Evolutionary conservation across 2,797 vertebrate genomes (phyloP), one percentile per base, ranked within the genome.

Genomic region (Schizothorax lantsangensis): DNA sequence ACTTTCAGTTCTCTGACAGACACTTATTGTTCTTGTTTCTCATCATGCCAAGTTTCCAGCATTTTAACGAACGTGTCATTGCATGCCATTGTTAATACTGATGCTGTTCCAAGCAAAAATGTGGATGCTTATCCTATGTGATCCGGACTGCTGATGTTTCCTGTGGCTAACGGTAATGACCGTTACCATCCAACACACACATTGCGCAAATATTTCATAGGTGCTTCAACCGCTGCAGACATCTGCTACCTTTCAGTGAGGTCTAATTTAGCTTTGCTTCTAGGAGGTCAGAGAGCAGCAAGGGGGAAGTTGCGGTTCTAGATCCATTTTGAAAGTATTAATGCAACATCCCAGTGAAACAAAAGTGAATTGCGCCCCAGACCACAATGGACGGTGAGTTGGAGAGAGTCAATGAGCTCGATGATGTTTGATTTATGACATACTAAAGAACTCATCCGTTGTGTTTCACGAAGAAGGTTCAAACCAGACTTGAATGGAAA

Each of bases 341-440:
- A 38, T 52, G 81, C 9, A 54, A 7, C 64, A 72, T 73, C 52
- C 9, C 77, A 79, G 71, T 81, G 86, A 94, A 92, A 96, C 95
- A 95, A 95, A 93, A 91, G 92, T 74, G 87, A 36, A 93, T 95
- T 95, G 94, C 94, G 90, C 86, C 49, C 88, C 79, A 81, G 88
- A 90, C 90, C 93, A 90, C 81, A 2, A 73, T 84, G 52, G 85
- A 91, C 49, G 23, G 45, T 33, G n/a, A 36, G 59, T 33, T 81
- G 30, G 90, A 88, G 91, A 90, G 79, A 75, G 88, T 83, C 88
- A 73, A 80, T 91, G 91, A 88, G 87, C 83, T 91, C 84, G 89
- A 91, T 92, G 89, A 72, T 87, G 79, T 90, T 91, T 96, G 95
- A 96, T 96, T 96, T 95, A 96, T 94, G 94, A 90, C 94, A 93